These are phyloP conservation scores for Pectinophora gossypiella DNA, from an alignment of 1,140 invertebrate species.

Conservation along the genomic window DNA sequence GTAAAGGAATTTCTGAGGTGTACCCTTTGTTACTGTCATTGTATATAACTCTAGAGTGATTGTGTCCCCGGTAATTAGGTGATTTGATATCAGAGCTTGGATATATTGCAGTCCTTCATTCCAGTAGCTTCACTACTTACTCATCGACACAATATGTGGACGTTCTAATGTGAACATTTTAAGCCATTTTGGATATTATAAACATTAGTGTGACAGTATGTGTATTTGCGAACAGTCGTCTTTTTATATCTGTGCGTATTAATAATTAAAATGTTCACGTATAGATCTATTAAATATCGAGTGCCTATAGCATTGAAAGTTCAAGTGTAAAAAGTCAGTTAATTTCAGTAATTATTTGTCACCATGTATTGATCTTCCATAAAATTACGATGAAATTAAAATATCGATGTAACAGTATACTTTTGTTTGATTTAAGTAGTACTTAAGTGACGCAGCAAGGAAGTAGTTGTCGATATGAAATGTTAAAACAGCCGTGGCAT, in stretches of 20 bases:
- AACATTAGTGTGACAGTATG: conserved; percentile 54
- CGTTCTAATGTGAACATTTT: conserved; percentile 68
- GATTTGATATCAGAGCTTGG: conserved; percentile 54
- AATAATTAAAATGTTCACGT: conserved; percentile 68
- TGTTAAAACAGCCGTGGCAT: neutral
- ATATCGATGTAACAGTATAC: conserved; percentile 71
- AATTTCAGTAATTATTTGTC: conserved; percentile 72
- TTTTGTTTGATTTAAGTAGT: conserved; percentile 65
- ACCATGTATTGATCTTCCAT: conserved; percentile 75
- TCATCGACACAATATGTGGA: conserved; percentile 47
- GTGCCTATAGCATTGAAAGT: conserved; percentile 72
- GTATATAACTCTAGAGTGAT: conserved; percentile 67
- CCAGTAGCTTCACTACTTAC: conserved; percentile 57
- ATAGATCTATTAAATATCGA: conserved; percentile 69
- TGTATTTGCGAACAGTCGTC: conserved; percentile 57
- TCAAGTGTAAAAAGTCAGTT: conserved; percentile 73
- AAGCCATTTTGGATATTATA: conserved; percentile 62
- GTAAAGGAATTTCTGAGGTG: conserved; percentile 41
- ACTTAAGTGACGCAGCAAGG: too few species aligned
- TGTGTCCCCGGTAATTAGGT: conserved; percentile 57
- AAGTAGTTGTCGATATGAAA: too few species aligned
- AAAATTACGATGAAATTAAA: conserved; percentile 75
- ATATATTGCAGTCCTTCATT: conserved; percentile 56
- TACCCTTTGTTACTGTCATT: conserved; percentile 53
- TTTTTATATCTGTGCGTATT: conserved; percentile 65